Conservation (phyloP, 2,888 invertebrate species). For the Ectemnius cavifrons region DNA sequence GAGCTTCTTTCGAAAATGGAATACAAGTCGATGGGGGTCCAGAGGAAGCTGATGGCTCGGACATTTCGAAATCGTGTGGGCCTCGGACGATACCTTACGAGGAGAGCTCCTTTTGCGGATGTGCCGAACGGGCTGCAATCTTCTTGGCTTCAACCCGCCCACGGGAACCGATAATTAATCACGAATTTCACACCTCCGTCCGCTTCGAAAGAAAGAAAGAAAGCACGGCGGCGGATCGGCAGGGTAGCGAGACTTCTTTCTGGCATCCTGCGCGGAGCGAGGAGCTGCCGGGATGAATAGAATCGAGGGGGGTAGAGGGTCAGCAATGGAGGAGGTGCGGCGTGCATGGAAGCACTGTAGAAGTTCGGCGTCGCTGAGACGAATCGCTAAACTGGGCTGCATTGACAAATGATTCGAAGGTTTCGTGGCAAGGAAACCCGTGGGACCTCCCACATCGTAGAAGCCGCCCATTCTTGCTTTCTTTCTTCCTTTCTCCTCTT, state of each 20-base stretch:
- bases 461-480: constrained; percentile 24
- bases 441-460: constrained; percentile 68
- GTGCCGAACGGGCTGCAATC: constrained; percentile 35
- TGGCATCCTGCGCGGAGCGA: constrained; percentile 6
- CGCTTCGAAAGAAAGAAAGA: constrained; percentile 37
- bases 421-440: constrained; percentile 53
- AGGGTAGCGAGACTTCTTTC: constrained; percentile 26
- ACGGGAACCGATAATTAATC: constrained; percentile 68
- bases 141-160: constrained; percentile 38
- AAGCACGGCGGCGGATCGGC: constrained; percentile 24
- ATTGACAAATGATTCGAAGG: constrained; percentile 76
- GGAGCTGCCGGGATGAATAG: constrained; percentile 43
- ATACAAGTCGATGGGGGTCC: no score
- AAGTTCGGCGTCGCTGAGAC: constrained; percentile 64
- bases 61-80: constrained; percentile 28
- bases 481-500: constrained; percentile 25
- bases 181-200: constrained; percentile 71
- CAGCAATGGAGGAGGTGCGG: constrained; percentile 29
- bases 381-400: constrained; percentile 75
- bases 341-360: constrained; percentile 29
- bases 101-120: constrained; percentile 20
- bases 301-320: constrained; percentile 30
- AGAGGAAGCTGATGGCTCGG: constrained; percentile 1
- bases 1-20: no score
- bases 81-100: constrained; percentile 19